These are phyloP conservation scores for Oncorhynchus tshawytscha DNA, from an alignment of 2,113 vertebrate species.

Conservation along the genomic window DNA sequence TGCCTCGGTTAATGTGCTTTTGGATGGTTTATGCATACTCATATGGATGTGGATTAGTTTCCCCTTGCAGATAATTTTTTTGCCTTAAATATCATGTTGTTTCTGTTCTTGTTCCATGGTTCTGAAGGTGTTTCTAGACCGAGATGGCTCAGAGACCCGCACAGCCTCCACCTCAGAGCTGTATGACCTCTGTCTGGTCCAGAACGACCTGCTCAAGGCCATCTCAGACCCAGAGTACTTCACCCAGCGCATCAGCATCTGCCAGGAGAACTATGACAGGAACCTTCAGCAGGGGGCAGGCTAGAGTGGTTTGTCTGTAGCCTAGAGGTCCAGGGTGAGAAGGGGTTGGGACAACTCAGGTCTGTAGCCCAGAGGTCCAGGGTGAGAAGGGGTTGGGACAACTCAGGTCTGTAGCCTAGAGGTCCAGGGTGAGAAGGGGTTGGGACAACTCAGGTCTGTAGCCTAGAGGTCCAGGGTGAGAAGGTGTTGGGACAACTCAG, in stretches of 20 bases:
- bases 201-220: slow-evolving; percentile 83
- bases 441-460: not conserved
- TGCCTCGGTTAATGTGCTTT: not conserved
- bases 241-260: slow-evolving; percentile 73
- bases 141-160: slow-evolving; percentile 53
- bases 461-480: not conserved
- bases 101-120: not conserved
- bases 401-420: not conserved
- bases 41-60: not conserved
- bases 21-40: not conserved
- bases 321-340: not conserved
- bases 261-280: slow-evolving; percentile 80
- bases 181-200: slow-evolving; percentile 80
- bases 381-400: not conserved
- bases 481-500: not conserved
- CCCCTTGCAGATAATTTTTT: not conserved
- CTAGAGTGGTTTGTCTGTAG: slow-evolving; percentile 18
- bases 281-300: slow-evolving; percentile 70
- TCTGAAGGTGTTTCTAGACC: slow-evolving; percentile 76
- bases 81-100: not conserved
- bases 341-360: not conserved
- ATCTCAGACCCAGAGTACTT: slow-evolving; percentile 83
- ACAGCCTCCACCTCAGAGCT: slow-evolving; percentile 74
- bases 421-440: not conserved
- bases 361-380: not conserved